Base-by-base conservation (phyloP, 2,888 invertebrate species). In the Cloeon dipterum region DNA sequence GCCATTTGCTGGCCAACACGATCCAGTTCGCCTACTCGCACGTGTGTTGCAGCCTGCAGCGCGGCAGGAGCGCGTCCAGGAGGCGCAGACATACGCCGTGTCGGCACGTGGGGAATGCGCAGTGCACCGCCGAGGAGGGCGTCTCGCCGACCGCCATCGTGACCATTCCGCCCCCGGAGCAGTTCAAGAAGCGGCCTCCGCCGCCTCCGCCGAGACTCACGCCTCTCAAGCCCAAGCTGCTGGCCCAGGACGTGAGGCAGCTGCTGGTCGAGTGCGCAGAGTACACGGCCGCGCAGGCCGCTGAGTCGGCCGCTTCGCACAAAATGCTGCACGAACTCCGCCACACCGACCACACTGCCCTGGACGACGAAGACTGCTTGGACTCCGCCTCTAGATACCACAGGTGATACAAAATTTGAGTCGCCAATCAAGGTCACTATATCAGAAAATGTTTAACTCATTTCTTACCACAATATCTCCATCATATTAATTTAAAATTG, bases 1-100 rank as follows among this genome's bases (percentile, higher is more conserved):
- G 86, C 5, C 74, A 76, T 7, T 63, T 82, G 18, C 62, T 88
- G 49, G 86, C 86, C 7, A 69, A 74, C 35, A 67, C 74, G 10
- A 74, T 83, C 41, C 67, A 74, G 46, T 66, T 72, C 49, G 70
- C 75, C 40, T 75, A 74, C 48, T 61, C 55, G 14, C 58, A 56
- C 44, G 45, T 63, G 16, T 62, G 62, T 45, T 46, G 46, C 14
- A n/a, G 53, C 50, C 32, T 14, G 21, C 23, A 26, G 37, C 46
- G 14, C 44, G 45, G 32, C 41, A 45, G 10, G 18, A 36, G 33
- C 16, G 37, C 20, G 17, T 36, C 36, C 26, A 25, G 32, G 29
- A n/a, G n/a, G n/a, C n/a, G n/a, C n/a, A n/a, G n/a, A n/a, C n/a
- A n/a, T n/a, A n/a, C n/a, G n/a, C n/a, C n/a, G n/a, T 29, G 29